A percentile compares a stretch with the other conserved stretches of the same genome.
These are phyloP conservation scores for Ageneiosus marmoratus DNA, from an alignment of 2,113 vertebrate species.

Conservation along the genomic window DNA sequence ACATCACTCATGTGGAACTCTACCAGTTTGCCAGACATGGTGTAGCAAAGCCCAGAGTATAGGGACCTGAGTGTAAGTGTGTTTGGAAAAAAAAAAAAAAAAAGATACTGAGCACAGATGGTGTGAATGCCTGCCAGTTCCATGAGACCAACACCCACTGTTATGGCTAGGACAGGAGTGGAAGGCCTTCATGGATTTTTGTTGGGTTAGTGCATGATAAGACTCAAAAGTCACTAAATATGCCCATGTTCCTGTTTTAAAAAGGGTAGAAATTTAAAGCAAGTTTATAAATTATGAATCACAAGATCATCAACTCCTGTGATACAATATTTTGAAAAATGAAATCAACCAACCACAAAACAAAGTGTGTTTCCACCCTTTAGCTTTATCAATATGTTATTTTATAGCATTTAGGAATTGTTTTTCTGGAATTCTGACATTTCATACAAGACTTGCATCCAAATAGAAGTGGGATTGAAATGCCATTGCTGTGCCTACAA, in stretches of 20 bases:
- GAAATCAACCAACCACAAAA: neutral
- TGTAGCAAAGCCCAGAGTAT: constrained; percentile 37
- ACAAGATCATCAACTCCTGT: neutral
- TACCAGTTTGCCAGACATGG: constrained; percentile 45
- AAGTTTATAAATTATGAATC: neutral
- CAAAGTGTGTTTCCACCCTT: neutral
- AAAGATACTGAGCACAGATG: constrained; percentile 61
- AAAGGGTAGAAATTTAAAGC: neutral
- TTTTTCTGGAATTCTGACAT: neutral
- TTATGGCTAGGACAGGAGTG: constrained; percentile 52
- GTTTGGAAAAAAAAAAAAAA: constrained; percentile 46
- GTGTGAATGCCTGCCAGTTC: constrained; percentile 66
- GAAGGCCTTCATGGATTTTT: constrained; percentile 55
- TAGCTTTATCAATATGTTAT: neutral
- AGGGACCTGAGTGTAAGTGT: constrained; percentile 49
- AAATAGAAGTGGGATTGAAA: neutral
- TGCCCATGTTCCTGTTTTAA: neutral
- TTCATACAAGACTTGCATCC: neutral
- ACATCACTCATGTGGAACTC: constrained; percentile 22
- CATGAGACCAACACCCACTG: constrained; percentile 56
- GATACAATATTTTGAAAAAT: neutral
- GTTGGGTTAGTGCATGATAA: constrained; percentile 53
- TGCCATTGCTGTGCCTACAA: constrained; percentile 31
- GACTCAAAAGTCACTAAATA: constrained; percentile 50
- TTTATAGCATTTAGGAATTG: neutral